Base-by-base conservation (phyloP, 1,140 invertebrate species). In the Apis dorsata region DNA sequence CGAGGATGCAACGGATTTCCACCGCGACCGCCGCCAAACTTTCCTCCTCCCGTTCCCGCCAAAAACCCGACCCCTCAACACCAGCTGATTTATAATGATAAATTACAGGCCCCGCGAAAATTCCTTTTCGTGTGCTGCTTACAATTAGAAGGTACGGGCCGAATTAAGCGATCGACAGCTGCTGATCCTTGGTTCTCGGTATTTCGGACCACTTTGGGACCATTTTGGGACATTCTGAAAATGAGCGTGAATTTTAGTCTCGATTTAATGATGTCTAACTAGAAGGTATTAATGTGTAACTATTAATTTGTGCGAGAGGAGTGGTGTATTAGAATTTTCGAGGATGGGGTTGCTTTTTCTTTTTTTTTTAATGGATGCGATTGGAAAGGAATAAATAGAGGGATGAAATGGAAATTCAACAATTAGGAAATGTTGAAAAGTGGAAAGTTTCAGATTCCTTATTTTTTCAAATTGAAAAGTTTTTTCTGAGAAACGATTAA, bases 1-100 rank as follows among this genome's bases (percentile, higher is more conserved):
- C 63, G 63, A 76, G 73, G 78, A 80, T 79, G 83, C 80, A 66
- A 28, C 76, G 70, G 85, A 79, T 83, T 83, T 85, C 83, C 79
- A 88, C 71, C 76, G 68, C 83, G 63, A 79, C 57, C 24, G 57
- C 71, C 75, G 60, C 79, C 34, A 24, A 69, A 44, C 51, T 60
- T 55, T 72, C 70, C 63, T n/a, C 51, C 44, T 57, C 59, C 4
- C 34, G 4, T 7, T 7, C 34, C 34, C 34, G 34, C 34, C 34
- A 44, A 44, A 44, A 44, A 44, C 34, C 34, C 34, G 0, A 21
- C 4, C 44, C 28, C 59, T n/a, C 53, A 73, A 72, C 49, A 44
- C 19, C 28, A 1, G 1, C 63, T 81, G 71, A 81, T 75, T 75
- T 81, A 81, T 68, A 66, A 68, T 68, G 49, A 72, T 49, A 75